A percentile compares a stretch with the other conserved stretches of the same genome.
These are phyloP conservation scores for Adoxophyes honmai DNA, from an alignment of 1,140 invertebrate species.

Conservation along the genomic window DNA sequence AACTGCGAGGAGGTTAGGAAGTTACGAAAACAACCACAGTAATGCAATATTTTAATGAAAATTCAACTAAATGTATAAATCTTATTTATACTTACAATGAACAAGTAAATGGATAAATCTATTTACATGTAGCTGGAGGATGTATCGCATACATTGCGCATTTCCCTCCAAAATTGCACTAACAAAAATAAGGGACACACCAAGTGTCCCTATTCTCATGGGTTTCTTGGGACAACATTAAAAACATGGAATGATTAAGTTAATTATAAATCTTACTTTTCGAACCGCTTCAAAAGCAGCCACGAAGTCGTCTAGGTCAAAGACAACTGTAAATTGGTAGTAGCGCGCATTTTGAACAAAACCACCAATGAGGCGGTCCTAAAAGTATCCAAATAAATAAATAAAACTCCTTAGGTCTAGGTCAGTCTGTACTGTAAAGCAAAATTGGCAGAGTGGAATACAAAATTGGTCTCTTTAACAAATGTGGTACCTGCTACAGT, in stretches of 20 bases:
- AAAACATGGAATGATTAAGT: no score
- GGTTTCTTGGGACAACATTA: conserved; percentile 27
- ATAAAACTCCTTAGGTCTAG: conserved; percentile 1
- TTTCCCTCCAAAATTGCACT: conserved; percentile 64
- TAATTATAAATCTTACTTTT: no score
- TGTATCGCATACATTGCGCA: conserved; percentile 24
- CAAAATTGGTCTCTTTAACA: conserved; percentile 9
- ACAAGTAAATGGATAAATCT: conserved; percentile 65
- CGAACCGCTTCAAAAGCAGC: background rate
- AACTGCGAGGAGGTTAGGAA: background rate
- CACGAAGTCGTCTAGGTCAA: no score
- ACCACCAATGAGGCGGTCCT: no score
- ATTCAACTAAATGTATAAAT: conserved; percentile 77
- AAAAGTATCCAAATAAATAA: background rate
- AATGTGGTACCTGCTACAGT: background rate
- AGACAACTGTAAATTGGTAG: no score
- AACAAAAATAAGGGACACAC: conserved; percentile 66
- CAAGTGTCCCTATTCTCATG: conserved; percentile 33
- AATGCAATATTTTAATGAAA: conserved; percentile 69
- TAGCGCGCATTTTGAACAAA: no score
- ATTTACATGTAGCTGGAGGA: conserved; percentile 57
- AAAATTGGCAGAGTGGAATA: conserved; percentile 4
- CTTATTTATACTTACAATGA: conserved; percentile 76
- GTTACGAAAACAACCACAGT: background rate
- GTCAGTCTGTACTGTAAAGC: background rate